These are phyloP conservation scores for Mystacides longicornis DNA, from an alignment of 2,888 invertebrate species.

Conservation along the genomic window DNA sequence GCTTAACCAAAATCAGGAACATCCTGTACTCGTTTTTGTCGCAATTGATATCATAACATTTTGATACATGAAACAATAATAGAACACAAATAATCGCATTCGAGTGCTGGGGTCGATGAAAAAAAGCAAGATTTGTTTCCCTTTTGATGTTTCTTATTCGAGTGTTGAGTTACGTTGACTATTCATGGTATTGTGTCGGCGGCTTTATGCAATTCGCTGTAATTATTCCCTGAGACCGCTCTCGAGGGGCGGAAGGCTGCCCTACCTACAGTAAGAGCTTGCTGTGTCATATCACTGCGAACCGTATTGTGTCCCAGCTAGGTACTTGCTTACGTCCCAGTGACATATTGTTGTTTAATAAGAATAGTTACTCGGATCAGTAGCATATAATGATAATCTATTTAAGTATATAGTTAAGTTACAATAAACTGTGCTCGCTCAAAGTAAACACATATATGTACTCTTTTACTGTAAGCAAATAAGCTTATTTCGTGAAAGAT, in stretches of 20 bases:
- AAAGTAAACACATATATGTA: no score
- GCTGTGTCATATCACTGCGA: background rate
- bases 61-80: constrained; percentile 19
- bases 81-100: no score
- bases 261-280: no score
- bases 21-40: background rate
- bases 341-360: background rate
- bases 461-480: no score
- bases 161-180: constrained; percentile 16
- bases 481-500: no score
- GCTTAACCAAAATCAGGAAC: no score
- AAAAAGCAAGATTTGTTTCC: constrained; percentile 3
- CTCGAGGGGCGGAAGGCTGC: constrained; percentile 18
- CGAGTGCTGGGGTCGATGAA: constrained; percentile 3
- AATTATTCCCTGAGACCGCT: background rate
- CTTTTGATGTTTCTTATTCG: constrained; percentile 6
- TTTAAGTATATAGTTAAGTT: no score
- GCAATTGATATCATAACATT: constrained; percentile 18
- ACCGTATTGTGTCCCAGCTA: constrained; percentile 14
- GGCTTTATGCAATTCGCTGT: background rate
- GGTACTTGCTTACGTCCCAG: background rate
- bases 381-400: no score
- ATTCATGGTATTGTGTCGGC: constrained; percentile 3
- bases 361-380: no score
- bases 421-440: no score